These are phyloP conservation scores for Smittia sp. DNA, from an alignment of 2,888 invertebrate species.

Conservation along the genomic window DNA sequence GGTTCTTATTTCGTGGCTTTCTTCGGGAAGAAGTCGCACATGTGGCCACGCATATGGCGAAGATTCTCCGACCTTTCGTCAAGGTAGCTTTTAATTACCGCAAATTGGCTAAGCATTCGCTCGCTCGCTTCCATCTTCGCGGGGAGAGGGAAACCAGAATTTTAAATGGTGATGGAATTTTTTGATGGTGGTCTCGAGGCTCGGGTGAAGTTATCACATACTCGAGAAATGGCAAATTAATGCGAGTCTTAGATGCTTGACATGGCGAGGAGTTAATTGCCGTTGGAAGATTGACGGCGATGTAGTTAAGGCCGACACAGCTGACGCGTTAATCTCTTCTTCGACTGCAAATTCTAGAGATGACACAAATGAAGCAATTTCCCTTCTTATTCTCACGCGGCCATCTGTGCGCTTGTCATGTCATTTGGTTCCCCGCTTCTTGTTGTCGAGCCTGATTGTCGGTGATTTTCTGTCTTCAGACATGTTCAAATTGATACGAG, in stretches of 20 bases:
- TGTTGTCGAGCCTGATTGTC: neutral
- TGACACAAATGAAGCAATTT: conserved; percentile 31
- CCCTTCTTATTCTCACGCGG: conserved; percentile 7
- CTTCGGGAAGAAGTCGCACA: neutral
- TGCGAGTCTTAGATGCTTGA: neutral
- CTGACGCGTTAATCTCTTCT: neutral
- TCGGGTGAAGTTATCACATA: neutral
- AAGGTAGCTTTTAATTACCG: conserved; percentile 40
- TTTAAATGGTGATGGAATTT: neutral
- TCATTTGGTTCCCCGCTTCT: neutral
- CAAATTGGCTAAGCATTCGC: neutral
- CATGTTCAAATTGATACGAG: too few species aligned
- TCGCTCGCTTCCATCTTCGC: neutral
- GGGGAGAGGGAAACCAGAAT: neutral
- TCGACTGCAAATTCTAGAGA: neutral
- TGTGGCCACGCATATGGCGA: neutral
- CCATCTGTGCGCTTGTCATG: neutral
- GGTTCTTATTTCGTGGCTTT: neutral
- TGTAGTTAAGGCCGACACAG: neutral
- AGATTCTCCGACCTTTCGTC: conserved; percentile 12
- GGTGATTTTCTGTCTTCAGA: neutral
- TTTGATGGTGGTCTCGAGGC: neutral
- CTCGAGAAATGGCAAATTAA: neutral
- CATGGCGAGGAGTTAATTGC: neutral
- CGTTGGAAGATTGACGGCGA: neutral